Base-by-base conservation (phyloP, 2,888 invertebrate genomes). In the Drosophila putrida region DNA sequence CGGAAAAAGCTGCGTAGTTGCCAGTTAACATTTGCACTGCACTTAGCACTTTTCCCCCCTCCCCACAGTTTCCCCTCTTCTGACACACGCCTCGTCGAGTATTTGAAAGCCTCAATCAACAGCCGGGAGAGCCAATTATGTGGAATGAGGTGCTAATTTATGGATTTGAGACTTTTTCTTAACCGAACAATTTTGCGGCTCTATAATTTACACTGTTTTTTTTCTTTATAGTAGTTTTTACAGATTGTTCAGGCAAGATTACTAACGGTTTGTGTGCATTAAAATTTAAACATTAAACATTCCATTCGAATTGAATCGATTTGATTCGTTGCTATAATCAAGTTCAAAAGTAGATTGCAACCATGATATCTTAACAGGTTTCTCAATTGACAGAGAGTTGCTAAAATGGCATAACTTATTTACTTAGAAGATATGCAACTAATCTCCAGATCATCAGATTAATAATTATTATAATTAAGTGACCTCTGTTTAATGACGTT, bases 101-200 rank as follows among this genome's bases (percentile, higher is more conserved):
- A 66, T 67, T 88, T 71, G 66, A 86, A 82, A 75, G 85, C 89
- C 89, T 89, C 88, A 85, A 85, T 86, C 85, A 88, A 74, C 67
- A 49, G 65, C 58, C 41, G 53, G 73, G 46, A 66, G 73, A 66
- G 73, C 85, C 88, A 82, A 82, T 82, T 82, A 88, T 83, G 69
- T 82, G 88, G 78, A 80, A 88, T 81, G 88, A 88, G 90, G 88
- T 90, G 88, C 88, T 88, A 88, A 88, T 89, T 90, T 88, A 90
- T 90, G 90, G 85, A 89, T 88, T 71, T 82, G 62, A 85, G 58
- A 66, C 80, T 78, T 75, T 80, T 62, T 73, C 47, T 51, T 36
- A 61, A 47, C 50, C 64, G 55, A 44, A 67, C 81, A 86, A 78
- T 88, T 82, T 88, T 70, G 67, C 74, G 71, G 76, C 59, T 70